These are phyloP conservation scores for Tridacna crocea DNA, from an alignment of 2,888 invertebrate species.

Conservation along the genomic window DNA sequence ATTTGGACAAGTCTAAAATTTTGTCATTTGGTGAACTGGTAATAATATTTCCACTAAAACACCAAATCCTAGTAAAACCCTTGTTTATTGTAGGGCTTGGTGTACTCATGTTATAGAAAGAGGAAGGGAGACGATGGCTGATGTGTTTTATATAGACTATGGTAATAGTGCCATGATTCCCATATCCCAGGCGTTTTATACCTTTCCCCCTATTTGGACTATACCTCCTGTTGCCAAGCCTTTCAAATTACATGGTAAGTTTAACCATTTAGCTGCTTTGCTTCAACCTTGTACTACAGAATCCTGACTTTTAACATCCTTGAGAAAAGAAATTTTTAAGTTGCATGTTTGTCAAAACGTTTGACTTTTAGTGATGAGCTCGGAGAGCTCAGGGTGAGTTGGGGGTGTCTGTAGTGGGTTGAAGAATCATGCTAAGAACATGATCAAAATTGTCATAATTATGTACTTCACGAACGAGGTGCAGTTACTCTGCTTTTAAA, in stretches of 20 bases:
- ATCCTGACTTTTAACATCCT: neutral
- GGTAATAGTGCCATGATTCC: conserved; percentile 53
- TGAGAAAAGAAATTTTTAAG: too few relatives aligned
- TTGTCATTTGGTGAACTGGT: too few relatives aligned
- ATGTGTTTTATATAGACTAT: conserved; percentile 62
- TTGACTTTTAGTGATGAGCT: too few relatives aligned
- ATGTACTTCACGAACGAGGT: too few relatives aligned
- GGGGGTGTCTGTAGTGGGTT: too few relatives aligned
- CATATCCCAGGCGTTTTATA: conserved; percentile 24
- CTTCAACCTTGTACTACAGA: neutral
- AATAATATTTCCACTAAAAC: neutral
- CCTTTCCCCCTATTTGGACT: conserved; percentile 31
- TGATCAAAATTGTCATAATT: too few relatives aligned
- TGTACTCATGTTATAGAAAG: conserved; percentile 22
- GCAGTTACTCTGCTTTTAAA: too few relatives aligned
- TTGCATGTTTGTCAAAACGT: too few relatives aligned
- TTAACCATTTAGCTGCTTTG: neutral
- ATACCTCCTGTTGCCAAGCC: conserved; percentile 59
- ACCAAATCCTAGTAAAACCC: neutral
- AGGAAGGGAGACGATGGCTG: conserved; percentile 30
- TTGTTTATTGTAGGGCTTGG: conserved; percentile 44
- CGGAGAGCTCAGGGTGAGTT: too few relatives aligned
- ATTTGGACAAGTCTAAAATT: too few relatives aligned
- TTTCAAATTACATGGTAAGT: conserved; percentile 57
- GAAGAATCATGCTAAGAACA: too few relatives aligned